Evolutionary conservation across 2,113 vertebrate genomes (phyloP).

Genomic region (Otolemur garnettii): DNA sequence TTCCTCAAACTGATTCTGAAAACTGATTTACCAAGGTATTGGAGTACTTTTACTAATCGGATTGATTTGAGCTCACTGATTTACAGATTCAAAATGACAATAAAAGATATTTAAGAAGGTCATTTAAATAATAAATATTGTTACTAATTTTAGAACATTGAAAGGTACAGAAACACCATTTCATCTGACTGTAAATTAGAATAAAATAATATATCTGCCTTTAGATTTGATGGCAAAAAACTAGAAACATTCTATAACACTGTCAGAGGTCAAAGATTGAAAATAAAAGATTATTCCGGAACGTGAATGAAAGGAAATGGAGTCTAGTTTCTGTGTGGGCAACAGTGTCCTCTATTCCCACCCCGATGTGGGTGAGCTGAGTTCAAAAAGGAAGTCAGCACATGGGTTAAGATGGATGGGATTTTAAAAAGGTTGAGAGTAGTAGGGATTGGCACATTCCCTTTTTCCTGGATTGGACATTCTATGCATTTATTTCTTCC

Average conservation of each 20-base stretch:
- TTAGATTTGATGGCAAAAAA: slow-evolving; percentile 12
- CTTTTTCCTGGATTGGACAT: no score
- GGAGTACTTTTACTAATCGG: slow-evolving; percentile 65
- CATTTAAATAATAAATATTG: slow-evolving; percentile 64
- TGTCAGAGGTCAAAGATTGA: no score
- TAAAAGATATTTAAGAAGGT: slow-evolving; percentile 20
- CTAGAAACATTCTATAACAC: background rate
- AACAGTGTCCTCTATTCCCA: no score
- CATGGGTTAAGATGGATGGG: no score
- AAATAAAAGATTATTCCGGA: no score
- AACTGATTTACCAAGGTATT: slow-evolving; percentile 42
- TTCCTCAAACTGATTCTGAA: slow-evolving; percentile 53
- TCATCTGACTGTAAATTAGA: background rate
- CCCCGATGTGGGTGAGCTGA: no score
- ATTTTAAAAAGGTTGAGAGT: no score
- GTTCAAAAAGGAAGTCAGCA: no score
- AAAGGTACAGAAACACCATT: background rate
- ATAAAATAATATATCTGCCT: background rate
- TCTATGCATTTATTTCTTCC: no score
- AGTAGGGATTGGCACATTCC: no score
- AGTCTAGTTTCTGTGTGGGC: no score
- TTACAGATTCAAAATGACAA: slow-evolving; percentile 46
- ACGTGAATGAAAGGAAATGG: no score
- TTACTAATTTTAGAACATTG: slow-evolving; percentile 70
- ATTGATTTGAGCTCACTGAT: slow-evolving; percentile 57